Percentiles rank a stretch among this genome's conserved stretches.
phyloP scores from a whole-genome alignment of 2,888 invertebrate genomes.

The Plebejus melissa region DNA sequence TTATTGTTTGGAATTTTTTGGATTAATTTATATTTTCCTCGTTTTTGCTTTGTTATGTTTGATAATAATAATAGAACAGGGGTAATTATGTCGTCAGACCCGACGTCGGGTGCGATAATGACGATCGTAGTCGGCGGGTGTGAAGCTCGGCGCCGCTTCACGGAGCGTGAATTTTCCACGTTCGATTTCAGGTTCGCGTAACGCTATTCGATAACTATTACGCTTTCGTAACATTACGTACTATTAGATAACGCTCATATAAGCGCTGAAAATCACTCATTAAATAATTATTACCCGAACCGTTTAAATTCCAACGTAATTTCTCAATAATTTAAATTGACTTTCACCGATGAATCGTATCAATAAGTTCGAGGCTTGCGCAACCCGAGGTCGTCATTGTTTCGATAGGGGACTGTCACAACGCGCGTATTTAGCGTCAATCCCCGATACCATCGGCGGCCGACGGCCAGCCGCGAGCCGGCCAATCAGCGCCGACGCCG shows the following conservation, averaged over 20 bases:
- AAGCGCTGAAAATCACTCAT: conserved; percentile 59
- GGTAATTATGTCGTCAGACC: neutral
- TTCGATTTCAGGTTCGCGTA: conserved; percentile 73
- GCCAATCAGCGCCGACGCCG: conserved; percentile 50
- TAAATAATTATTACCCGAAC: conserved; percentile 39
- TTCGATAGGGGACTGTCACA: conserved; percentile 72
- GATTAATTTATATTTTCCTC: neutral
- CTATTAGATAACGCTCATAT: conserved; percentile 68
- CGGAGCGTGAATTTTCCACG: conserved; percentile 75
- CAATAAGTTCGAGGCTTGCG: conserved; percentile 53
- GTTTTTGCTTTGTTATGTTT: neutral
- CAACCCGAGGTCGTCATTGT: conserved; percentile 71
- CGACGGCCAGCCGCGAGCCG: conserved; percentile 50
- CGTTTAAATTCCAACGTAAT: conserved; percentile 34
- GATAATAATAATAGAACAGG: neutral
- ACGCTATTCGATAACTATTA: conserved; percentile 68
- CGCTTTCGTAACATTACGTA: conserved; percentile 73
- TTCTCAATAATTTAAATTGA: conserved; percentile 40
- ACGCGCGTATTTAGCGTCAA: conserved; percentile 75
- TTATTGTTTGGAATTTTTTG: neutral
- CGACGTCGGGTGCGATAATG: conserved; percentile 10
- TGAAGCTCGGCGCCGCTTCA: conserved; percentile 52
- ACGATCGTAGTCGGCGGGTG: conserved; percentile 30
- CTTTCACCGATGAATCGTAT: conserved; percentile 50
- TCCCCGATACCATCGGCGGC: conserved; percentile 69